These are phyloP conservation scores for Anthophora plumipes DNA, from an alignment of 2,888 invertebrate species.

Conservation along the genomic window DNA sequence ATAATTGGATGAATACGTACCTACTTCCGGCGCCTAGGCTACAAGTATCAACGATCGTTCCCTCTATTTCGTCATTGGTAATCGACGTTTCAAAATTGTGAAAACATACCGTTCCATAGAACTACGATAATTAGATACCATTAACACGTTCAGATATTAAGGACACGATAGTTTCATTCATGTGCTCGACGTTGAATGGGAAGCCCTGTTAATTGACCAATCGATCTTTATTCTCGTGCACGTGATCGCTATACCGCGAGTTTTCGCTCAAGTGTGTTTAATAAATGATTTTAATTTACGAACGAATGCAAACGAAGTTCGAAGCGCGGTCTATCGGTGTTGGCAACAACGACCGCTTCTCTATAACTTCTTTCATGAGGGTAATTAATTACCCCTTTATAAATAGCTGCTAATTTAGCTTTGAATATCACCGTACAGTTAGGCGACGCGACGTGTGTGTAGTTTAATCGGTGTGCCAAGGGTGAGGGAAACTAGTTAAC, in stretches of 20 bases:
- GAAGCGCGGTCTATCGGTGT: background rate
- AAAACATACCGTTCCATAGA: background rate
- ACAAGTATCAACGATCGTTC: conserved; percentile 13
- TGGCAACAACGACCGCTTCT: background rate
- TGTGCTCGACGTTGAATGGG: background rate
- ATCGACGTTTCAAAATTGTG: background rate
- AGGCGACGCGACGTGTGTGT: background rate
- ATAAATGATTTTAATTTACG: background rate
- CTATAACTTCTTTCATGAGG: background rate
- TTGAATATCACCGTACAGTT: background rate
- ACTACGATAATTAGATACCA: too few relatives aligned
- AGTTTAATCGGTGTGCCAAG: background rate
- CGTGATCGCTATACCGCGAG: background rate
- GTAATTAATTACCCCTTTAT: background rate
- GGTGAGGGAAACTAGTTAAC: background rate
- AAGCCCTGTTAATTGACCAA: background rate
- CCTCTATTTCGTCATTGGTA: background rate
- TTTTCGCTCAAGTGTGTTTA: background rate
- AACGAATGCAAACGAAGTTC: background rate
- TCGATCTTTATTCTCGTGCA: conserved; percentile 14
- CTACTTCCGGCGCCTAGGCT: conserved; percentile 62
- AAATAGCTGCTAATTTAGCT: background rate
- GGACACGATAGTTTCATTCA: conserved; percentile 17
- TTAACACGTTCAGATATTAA: background rate
- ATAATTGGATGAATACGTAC: conserved; percentile 73